Conservation (phyloP, 2,113 vertebrate genomes). For the Mobula hypostoma region DNA sequence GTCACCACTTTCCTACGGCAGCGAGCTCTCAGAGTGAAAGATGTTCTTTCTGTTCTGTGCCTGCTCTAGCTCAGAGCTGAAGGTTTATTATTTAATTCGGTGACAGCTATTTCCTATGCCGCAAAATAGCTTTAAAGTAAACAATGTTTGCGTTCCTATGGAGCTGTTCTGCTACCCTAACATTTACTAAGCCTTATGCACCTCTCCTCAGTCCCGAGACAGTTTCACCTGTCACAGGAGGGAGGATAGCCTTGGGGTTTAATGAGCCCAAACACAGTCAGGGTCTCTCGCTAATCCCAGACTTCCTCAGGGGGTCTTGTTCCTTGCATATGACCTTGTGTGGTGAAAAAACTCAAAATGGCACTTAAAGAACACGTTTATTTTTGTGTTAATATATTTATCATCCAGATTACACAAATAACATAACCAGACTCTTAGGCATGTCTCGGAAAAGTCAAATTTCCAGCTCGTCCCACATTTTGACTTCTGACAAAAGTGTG, state of each 20-base stretch:
- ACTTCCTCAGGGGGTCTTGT: background rate
- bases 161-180: conserved; percentile 18
- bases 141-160: background rate
- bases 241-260: conserved; percentile 30
- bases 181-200: conserved; percentile 6
- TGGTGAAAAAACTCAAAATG: background rate
- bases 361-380: background rate
- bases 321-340: background rate
- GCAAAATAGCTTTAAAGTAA: conserved; percentile 26
- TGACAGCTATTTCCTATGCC: conserved; percentile 35
- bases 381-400: conserved; percentile 18
- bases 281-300: conserved; percentile 19
- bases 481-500: no score
- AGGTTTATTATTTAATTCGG: conserved; percentile 34
- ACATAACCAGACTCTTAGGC: background rate
- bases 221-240: conserved; percentile 22
- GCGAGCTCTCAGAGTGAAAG: conserved; percentile 21
- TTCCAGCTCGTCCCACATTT: background rate
- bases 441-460: background rate
- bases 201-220: background rate
- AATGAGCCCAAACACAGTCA: conserved; percentile 3
- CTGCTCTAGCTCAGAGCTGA: conserved; percentile 33
- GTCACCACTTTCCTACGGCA: conserved; percentile 20
- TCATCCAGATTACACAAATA: background rate
- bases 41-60: conserved; percentile 27